phyloP scores from a whole-genome alignment of 2,888 invertebrate genomes.

The Girardia tigrina region DNA sequence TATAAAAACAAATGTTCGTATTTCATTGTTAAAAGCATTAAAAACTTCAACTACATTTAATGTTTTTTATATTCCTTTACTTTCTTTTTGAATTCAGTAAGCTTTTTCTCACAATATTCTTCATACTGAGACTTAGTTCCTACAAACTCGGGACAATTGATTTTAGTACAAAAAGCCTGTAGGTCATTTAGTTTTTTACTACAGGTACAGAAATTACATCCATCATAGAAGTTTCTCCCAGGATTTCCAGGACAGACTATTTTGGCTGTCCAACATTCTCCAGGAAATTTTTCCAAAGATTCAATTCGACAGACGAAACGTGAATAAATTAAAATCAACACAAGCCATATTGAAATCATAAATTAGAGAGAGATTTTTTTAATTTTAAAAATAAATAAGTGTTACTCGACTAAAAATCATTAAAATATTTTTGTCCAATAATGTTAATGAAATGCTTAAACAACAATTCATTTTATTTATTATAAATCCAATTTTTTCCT shows the following conservation, averaged over 20 bases:
- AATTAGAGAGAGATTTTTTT: too few relatives aligned
- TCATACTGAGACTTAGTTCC: neutral
- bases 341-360: too few relatives aligned
- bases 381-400: too few relatives aligned
- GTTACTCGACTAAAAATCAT: too few relatives aligned
- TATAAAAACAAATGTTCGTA: too few relatives aligned
- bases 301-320: neutral
- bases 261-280: conserved; percentile 4
- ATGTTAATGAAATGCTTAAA: too few relatives aligned
- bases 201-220: conserved; percentile 16
- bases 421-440: too few relatives aligned
- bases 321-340: neutral
- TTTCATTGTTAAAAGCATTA: too few relatives aligned
- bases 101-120: neutral
- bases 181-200: neutral
- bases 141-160: neutral
- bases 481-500: too few relatives aligned
- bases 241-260: neutral
- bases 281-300: neutral
- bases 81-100: neutral
- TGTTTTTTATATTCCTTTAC: too few relatives aligned
- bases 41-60: too few relatives aligned
- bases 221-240: neutral
- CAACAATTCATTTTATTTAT: too few relatives aligned
- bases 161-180: neutral